Base-by-base conservation (phyloP, 1,140 invertebrate genomes). In the Drosophila nasuta region DNA sequence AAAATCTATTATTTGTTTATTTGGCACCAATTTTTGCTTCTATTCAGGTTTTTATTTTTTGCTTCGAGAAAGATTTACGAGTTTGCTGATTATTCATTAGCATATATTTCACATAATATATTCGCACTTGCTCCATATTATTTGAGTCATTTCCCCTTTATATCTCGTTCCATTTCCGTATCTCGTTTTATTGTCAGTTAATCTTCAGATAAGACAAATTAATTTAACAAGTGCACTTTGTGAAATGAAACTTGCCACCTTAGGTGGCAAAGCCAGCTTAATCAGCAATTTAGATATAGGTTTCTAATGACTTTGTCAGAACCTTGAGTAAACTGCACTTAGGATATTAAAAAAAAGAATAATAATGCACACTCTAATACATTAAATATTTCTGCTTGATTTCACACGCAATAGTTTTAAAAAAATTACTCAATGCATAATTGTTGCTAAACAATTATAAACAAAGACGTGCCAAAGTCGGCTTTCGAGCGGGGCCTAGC, bases 371-470 rank as follows among this genome's bases (percentile, higher is more conserved):
- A 38, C n/a, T 45, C 10, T 20, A 57, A 56, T 33, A 7, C 41
- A 43, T 33, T n/a, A 52, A 35, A 38, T 52, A 41, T 20, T 57
- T 57, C 33, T n/a, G 33, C 30, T 41, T 41, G 51, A 35, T 33
- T 54, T 54, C 51, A 54, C 51, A 35, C 13, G 51, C 15, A 41
- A 57, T 41, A 11, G 15, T 41, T 38, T 57, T 3, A 1, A 25
- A 49, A 3, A 49, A 49, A 28, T 48, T 45, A 11, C 33, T 38
- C n/a, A 41, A 38, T 57, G 33, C 54, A 15, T 57, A 41, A 57
- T 57, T 57, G 33, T 56, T 56, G 35, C 15, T 57, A 57, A 20
- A 25, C 35, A 57, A 57, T 57, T 20, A 57, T 57, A 41, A 38
- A 57, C 33, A 38, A 41, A 57, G 17, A 57, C 54, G 54, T 57